Evolutionary conservation across 2,113 vertebrate species (phyloP).

Genomic region (Psittacula cyanocephala): DNA sequence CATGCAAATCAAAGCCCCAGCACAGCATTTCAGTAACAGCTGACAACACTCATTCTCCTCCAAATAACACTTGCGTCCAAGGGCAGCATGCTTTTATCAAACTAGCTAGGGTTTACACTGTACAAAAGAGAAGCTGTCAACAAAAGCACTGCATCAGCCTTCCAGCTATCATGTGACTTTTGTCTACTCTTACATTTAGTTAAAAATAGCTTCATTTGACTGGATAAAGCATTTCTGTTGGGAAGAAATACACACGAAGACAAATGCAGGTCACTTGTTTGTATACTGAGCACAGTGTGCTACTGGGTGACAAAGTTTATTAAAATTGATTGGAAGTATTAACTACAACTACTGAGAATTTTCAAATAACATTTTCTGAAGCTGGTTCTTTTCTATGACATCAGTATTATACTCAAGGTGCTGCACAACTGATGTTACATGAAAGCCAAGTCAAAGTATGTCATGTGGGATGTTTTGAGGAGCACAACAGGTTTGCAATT

Average conservation of each 20-base stretch:
- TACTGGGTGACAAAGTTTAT: neutral
- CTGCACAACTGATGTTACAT: neutral
- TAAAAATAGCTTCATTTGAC: conserved; percentile 2
- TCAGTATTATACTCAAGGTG: neutral
- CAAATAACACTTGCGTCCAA: conserved; percentile 34
- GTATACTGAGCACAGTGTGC: neutral
- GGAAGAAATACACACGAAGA: neutral
- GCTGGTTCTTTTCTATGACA: neutral
- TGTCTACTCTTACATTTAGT: neutral
- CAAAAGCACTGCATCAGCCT: neutral
- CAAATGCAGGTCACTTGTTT: neutral
- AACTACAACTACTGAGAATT: neutral
- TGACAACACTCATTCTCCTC: conserved; percentile 9
- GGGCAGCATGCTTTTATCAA: conserved; percentile 20
- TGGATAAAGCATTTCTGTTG: neutral
- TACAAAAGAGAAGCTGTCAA: conserved; percentile 10
- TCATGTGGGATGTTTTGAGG: neutral
- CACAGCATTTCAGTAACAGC: conserved; percentile 35
- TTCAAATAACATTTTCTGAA: neutral
- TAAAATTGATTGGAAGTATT: neutral
- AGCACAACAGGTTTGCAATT: neutral
- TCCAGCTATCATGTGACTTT: neutral
- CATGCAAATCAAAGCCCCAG: conserved; percentile 54
- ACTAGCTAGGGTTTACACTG: conserved; percentile 8
- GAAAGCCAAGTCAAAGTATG: neutral